phyloP scores from a whole-genome alignment of 2,113 vertebrate genomes.

The Tachuris rubrigastra region DNA sequence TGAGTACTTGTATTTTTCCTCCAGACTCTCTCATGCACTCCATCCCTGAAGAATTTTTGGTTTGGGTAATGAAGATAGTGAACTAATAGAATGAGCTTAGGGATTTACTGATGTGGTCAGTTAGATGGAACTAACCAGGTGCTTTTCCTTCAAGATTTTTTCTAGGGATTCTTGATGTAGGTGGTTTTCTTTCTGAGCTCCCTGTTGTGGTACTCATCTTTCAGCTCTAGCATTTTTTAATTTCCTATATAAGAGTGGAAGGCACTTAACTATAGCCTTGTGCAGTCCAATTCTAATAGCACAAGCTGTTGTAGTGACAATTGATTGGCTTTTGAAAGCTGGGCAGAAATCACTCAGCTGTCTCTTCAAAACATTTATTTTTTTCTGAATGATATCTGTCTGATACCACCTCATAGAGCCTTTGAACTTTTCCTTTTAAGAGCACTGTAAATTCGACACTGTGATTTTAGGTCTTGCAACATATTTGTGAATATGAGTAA shows the following conservation, averaged over 20 bases:
- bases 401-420: background rate
- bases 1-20: background rate
- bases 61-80: background rate
- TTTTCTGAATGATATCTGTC: background rate
- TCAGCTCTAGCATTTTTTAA: background rate
- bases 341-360: background rate
- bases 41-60: background rate
- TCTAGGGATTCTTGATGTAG: background rate
- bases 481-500: constrained; percentile 14
- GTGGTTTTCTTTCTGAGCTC: background rate
- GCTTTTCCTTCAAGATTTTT: background rate
- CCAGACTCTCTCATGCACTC: background rate
- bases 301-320: background rate
- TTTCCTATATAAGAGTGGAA: background rate
- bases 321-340: background rate
- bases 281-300: background rate
- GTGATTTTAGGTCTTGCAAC: constrained; percentile 3
- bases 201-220: background rate
- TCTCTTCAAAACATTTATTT: background rate
- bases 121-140: background rate
- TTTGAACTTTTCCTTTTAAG: background rate
- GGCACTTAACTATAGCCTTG: background rate
- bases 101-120: background rate
- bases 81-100: background rate
- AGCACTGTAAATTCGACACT: background rate